These are phyloP conservation scores for Nothoprocta pentlandii DNA, from an alignment of 2,113 vertebrate species.

Conservation along the genomic window DNA sequence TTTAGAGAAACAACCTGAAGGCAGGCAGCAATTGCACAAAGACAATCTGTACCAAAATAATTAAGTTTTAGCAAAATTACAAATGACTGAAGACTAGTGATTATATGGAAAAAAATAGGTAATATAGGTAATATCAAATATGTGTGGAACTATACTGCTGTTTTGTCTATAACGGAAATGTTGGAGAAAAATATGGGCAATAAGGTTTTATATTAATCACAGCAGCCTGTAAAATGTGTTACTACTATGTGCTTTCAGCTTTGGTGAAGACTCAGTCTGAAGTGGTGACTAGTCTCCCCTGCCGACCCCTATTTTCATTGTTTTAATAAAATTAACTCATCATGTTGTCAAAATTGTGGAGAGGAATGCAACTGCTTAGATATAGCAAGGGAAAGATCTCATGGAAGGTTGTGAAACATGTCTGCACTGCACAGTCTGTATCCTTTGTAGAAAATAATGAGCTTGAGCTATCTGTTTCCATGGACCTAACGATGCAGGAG, in stretches of 20 bases:
- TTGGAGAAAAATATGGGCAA: background rate
- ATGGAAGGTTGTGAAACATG: fast-evolving
- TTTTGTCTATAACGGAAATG: background rate
- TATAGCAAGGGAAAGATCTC: background rate
- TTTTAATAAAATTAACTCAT: slow-evolving; percentile 37
- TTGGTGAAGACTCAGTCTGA: background rate
- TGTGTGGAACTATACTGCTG: background rate
- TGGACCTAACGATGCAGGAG: background rate
- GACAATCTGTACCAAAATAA: background rate
- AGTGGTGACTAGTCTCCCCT: background rate
- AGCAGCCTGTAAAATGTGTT: background rate
- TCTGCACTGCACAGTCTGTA: background rate
- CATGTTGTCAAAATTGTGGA: background rate
- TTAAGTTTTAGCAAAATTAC: background rate
- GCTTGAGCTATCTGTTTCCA: background rate
- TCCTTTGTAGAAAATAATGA: background rate
- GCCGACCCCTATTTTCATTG: background rate
- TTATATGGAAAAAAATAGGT: background rate
- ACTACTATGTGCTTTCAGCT: background rate
- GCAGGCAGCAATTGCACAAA: background rate
- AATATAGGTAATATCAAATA: background rate
- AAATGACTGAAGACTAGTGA: background rate
- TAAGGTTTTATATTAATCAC: background rate
- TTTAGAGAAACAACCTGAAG: background rate
- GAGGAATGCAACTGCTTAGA: background rate